phyloP scores from a whole-genome alignment of 2,113 vertebrate genomes.

The Aleadryas rufinucha region DNA sequence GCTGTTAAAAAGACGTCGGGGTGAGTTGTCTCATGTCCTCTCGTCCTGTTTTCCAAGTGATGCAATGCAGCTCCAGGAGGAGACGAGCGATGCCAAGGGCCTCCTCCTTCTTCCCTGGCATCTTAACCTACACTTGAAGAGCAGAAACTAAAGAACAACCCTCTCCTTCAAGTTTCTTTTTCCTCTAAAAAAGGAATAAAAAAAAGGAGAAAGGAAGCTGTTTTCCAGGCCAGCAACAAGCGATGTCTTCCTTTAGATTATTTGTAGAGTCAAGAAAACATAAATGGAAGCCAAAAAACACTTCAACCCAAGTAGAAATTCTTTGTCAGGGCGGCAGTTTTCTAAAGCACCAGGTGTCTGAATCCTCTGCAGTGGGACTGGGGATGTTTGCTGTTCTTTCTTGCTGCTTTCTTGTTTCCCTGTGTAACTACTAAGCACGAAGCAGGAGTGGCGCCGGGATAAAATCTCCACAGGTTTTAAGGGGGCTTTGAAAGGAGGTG shows the following conservation, averaged over 20 bases:
- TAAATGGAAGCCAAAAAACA: not conserved
- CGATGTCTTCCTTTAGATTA: not conserved
- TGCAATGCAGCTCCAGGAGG: not conserved
- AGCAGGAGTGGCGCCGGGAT: not conserved
- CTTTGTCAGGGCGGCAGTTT: not conserved
- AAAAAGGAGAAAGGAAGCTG: not conserved
- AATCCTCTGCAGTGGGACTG: not conserved
- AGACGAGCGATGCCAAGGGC: not conserved
- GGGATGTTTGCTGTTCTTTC: not conserved
- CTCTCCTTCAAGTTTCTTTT: not conserved
- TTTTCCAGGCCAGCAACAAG: not conserved
- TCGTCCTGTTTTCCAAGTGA: not conserved
- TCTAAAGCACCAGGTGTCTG: not conserved
- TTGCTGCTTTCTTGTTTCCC: too few relatives aligned
- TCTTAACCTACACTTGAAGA: not conserved
- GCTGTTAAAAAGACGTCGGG: not conserved
- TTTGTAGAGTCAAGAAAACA: not conserved
- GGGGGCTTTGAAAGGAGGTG: conserved; percentile 21
- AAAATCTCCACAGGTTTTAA: not conserved
- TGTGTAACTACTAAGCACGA: fast-evolving
- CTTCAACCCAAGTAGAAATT: not conserved
- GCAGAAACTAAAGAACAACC: not conserved
- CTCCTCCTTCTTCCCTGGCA: not conserved
- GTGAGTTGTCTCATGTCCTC: not conserved
- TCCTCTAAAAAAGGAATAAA: not conserved